A percentile compares a stretch with the other conserved stretches of the same genome.
These are phyloP conservation scores for Trichogramma evanescens DNA, from an alignment of 2,888 invertebrate genomes.

Conservation along the genomic window DNA sequence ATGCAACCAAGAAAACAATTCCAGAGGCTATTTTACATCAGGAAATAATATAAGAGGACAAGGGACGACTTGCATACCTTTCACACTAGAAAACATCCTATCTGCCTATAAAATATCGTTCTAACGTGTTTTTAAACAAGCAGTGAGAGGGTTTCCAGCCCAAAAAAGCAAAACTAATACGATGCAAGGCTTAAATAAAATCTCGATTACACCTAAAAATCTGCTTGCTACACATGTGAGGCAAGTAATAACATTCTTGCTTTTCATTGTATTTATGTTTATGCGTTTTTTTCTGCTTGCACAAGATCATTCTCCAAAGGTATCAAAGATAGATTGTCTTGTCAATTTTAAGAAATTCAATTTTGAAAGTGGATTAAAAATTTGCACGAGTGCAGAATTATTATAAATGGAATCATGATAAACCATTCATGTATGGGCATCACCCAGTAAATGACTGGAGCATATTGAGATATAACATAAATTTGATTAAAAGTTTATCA, in stretches of 20 bases:
- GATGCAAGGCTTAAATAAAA: constrained; percentile 46
- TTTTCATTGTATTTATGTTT: constrained; percentile 30
- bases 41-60: constrained; percentile 6
- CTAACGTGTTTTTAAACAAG: constrained; percentile 43
- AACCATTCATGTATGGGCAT: no score
- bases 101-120: constrained; percentile 35
- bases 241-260: constrained; percentile 43
- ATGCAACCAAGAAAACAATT: not conserved
- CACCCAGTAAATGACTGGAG: no score
- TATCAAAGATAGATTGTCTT: constrained; percentile 27
- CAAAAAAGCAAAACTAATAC: constrained; percentile 49
- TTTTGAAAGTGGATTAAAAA: not conserved
- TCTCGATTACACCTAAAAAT: constrained; percentile 46
- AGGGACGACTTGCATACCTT: constrained; percentile 44
- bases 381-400: not conserved
- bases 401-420: no score
- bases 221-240: constrained; percentile 46
- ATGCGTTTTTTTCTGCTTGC: constrained; percentile 32
- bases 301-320: constrained; percentile 31
- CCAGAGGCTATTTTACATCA: not conserved
- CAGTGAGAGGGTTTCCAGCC: constrained; percentile 48
- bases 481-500: no score
- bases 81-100: constrained; percentile 44
- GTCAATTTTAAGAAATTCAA: no score
- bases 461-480: no score